Evolutionary conservation across 2,113 vertebrate genomes (phyloP).

Genomic region (Seriola aureovittata): DNA sequence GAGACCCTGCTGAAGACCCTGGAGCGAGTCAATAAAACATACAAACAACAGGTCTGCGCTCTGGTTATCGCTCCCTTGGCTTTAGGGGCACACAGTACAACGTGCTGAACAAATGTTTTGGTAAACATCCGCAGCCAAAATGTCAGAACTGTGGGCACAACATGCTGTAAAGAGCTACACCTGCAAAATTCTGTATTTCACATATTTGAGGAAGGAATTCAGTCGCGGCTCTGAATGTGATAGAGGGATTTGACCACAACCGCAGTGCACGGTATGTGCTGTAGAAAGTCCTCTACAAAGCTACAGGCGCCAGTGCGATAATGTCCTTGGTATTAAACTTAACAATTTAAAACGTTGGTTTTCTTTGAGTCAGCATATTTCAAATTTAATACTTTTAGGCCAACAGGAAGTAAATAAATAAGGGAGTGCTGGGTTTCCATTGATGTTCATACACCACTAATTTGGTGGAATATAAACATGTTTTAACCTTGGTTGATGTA

Average conservation of each 20-base stretch:
- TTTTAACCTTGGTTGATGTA: not conserved
- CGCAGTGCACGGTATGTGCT: not conserved
- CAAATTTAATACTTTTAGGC: not conserved
- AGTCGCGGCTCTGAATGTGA: not conserved
- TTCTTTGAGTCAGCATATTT: not conserved
- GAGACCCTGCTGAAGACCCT: constrained; percentile 66
- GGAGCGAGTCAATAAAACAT: constrained; percentile 79
- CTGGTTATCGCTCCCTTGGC: constrained; percentile 66
- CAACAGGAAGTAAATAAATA: not conserved
- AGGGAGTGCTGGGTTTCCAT: not conserved
- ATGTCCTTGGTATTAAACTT: not conserved
- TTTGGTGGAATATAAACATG: not conserved
- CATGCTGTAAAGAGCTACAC: constrained; percentile 5
- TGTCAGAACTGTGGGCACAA: constrained; percentile 27
- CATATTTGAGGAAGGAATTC: constrained; percentile 4
- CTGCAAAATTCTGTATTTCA: not conserved
- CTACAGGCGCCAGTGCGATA: not conserved
- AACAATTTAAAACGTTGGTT: too few species aligned
- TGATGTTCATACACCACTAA: not conserved
- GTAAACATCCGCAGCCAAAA: constrained; percentile 58
- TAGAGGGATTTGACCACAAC: not conserved
- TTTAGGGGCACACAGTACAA: constrained; percentile 39
- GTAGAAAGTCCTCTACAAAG: not conserved
- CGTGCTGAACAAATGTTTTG: constrained; percentile 62
- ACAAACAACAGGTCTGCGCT: constrained; percentile 71